Evolutionary conservation across 2,113 vertebrate genomes (phyloP).

Genomic region (Monopterus albus): DNA sequence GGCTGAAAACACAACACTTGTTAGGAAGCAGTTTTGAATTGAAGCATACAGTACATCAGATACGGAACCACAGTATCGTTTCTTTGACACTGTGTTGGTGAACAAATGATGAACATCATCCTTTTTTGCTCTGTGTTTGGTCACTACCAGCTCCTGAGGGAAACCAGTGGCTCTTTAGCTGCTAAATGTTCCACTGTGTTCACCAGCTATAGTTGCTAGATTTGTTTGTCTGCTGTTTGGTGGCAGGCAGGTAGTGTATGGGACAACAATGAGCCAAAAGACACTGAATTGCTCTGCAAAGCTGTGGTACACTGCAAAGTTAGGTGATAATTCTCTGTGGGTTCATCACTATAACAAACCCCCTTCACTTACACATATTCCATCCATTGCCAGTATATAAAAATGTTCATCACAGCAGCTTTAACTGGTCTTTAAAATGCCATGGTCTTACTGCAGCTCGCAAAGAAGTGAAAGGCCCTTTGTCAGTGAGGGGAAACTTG

Average conservation of each 20-base stretch:
- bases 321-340: neutral
- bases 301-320: neutral
- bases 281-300: neutral
- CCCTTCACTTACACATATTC: neutral
- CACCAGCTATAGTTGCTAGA: neutral
- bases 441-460: constrained; percentile 1
- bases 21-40: too few relatives aligned
- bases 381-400: neutral
- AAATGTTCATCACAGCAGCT: neutral
- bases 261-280: neutral
- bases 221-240: neutral
- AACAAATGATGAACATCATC: too few relatives aligned
- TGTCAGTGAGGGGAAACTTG: constrained; percentile 29
- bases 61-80: too few relatives aligned
- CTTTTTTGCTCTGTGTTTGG: neutral
- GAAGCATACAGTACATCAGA: too few relatives aligned
- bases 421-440: neutral
- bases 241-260: neutral
- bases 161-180: neutral
- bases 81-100: too few relatives aligned
- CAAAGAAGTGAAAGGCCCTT: neutral
- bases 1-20: neutral
- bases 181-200: neutral
- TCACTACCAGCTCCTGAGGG: neutral
- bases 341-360: neutral